phyloP scores from a whole-genome alignment of 2,888 invertebrate species.

The Folsomia candida region DNA sequence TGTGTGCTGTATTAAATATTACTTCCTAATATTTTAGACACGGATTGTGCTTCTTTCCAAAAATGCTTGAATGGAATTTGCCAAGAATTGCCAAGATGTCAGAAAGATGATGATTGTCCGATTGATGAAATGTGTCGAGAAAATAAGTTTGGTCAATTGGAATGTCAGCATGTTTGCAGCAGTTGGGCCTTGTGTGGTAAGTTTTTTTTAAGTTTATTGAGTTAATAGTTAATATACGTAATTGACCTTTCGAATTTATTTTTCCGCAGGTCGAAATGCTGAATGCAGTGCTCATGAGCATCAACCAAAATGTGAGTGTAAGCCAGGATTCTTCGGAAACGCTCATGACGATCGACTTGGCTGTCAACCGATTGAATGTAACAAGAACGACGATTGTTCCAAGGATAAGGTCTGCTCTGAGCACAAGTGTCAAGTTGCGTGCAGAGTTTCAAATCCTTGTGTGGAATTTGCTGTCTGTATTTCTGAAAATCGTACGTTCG shows the following conservation, averaged over 20 bases:
- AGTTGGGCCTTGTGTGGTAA: constrained; percentile 64
- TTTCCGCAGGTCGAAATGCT: neutral
- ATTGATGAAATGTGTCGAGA: constrained; percentile 70
- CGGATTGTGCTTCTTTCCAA: constrained; percentile 80
- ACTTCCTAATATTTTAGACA: constrained; percentile 56
- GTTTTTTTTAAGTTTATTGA: constrained; percentile 6
- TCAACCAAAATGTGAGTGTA: constrained; percentile 72
- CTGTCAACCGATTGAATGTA: constrained; percentile 77
- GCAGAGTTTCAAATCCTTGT: constrained; percentile 77
- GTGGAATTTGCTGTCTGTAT: constrained; percentile 82
- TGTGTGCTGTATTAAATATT: too few species aligned
- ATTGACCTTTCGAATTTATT: neutral
- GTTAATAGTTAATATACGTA: neutral
- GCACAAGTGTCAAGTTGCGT: constrained; percentile 81
- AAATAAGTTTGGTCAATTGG: constrained; percentile 67
- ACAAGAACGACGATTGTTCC: constrained; percentile 68
- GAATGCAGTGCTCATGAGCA: constrained; percentile 73
- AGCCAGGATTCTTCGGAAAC: constrained; percentile 72
- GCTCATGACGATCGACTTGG: constrained; percentile 71
- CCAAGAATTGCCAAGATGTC: constrained; percentile 75
- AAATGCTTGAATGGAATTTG: constrained; percentile 81
- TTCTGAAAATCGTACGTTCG: constrained; percentile 76
- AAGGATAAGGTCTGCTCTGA: constrained; percentile 79
- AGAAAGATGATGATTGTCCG: constrained; percentile 68
- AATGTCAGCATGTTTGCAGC: constrained; percentile 74